These are phyloP conservation scores for Callopanchax toddi DNA, from an alignment of 2,113 vertebrate genomes.

Conservation along the genomic window DNA sequence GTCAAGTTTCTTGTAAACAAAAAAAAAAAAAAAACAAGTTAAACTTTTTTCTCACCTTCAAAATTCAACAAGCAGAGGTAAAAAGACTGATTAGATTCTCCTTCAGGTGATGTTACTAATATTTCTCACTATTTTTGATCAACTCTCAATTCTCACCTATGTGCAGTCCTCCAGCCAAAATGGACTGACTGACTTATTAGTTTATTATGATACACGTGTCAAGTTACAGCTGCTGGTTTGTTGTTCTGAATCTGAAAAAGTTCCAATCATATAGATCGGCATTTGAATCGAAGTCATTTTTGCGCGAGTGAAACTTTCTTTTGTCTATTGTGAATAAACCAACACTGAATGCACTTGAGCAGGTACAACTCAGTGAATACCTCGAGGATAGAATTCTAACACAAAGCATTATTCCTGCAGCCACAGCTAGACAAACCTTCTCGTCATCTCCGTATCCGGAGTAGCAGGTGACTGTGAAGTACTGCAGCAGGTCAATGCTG, in stretches of 20 bases:
- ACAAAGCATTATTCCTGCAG: too few relatives aligned
- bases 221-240: too few relatives aligned
- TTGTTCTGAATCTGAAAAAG: too few relatives aligned
- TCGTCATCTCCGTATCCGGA: constrained; percentile 92
- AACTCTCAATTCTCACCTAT: too few relatives aligned
- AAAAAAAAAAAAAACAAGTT: background rate
- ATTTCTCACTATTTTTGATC: background rate
- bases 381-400: background rate
- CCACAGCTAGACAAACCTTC: constrained; percentile 78
- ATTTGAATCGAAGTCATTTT: background rate
- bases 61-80: too few relatives aligned
- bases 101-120: too few relatives aligned
- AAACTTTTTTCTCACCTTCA: too few relatives aligned
- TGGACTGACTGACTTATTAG: too few relatives aligned
- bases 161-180: too few relatives aligned
- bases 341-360: background rate
- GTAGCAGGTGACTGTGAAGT: constrained; percentile 94
- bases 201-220: too few relatives aligned
- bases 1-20: background rate
- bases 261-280: too few relatives aligned
- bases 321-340: background rate
- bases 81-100: background rate
- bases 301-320: background rate
- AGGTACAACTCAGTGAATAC: background rate
- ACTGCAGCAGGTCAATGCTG: constrained; percentile 90